Conservation (phyloP, 92 coral and sea anemone genomes). For the Phenganax stokvisi region DNA sequence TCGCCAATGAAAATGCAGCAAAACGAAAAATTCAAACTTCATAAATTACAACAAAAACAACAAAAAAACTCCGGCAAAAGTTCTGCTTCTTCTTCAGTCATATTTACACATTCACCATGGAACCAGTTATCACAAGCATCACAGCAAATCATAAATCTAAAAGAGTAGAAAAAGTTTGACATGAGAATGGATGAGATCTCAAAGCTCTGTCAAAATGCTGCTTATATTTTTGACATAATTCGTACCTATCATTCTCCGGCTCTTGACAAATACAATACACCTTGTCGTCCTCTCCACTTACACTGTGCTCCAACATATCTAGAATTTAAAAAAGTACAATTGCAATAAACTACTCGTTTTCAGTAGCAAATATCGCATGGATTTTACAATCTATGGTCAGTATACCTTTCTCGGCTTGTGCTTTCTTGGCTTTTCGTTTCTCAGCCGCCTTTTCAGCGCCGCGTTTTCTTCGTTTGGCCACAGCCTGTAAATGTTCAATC, state of each 20-base stretch:
- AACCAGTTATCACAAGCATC: constrained; percentile 29
- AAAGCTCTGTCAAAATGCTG: neutral
- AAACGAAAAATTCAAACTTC: no score
- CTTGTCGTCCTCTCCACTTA: neutral
- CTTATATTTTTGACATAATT: neutral
- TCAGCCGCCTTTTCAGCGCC: constrained; percentile 33
- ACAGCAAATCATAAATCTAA: constrained; percentile 35
- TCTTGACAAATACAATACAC: constrained; percentile 31
- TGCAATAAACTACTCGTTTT: neutral
- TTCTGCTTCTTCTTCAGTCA: constrained; percentile 33
- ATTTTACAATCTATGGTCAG: neutral
- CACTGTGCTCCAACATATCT: constrained; percentile 1
- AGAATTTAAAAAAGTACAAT: neutral
- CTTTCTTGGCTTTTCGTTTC: constrained; percentile 23
- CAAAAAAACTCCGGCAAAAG: constrained; percentile 27
- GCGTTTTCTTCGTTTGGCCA: constrained; percentile 20
- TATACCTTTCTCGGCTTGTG: constrained; percentile 23
- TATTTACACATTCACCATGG: constrained; percentile 36
- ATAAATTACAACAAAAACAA: constrained; percentile 10
- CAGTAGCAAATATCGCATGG: neutral
- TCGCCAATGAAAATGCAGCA: no score
- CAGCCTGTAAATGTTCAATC: constrained; percentile 37
- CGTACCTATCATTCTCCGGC: constrained; percentile 28
- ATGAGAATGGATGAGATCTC: neutral
- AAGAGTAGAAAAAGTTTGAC: neutral